These are phyloP conservation scores for Cyprinodon diabolis DNA, from an alignment of 2,797 vertebrate species.

Conservation along the genomic window DNA sequence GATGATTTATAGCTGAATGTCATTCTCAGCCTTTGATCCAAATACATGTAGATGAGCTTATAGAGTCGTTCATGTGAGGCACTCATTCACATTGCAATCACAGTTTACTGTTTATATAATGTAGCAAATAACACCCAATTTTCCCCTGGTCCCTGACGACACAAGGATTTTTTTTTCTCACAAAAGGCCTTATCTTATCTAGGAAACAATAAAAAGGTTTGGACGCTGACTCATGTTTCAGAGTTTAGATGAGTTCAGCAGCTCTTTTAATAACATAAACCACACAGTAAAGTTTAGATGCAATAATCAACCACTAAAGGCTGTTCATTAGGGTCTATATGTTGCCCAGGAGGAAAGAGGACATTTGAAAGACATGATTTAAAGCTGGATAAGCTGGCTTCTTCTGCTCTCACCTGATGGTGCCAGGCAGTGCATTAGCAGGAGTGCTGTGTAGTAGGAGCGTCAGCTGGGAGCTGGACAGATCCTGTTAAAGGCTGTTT, in stretches of 20 bases:
- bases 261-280: neutral
- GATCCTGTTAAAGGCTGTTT: constrained; percentile 12
- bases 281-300: neutral
- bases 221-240: neutral
- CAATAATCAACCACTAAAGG: neutral
- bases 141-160: constrained; percentile 10
- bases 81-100: neutral
- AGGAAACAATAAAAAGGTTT: neutral
- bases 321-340: neutral
- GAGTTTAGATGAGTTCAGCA: neutral
- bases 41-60: neutral
- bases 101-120: neutral
- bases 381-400: constrained; percentile 44
- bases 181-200: constrained; percentile 1
- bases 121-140: constrained; percentile 16
- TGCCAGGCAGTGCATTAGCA: constrained; percentile 21
- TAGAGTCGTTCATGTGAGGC: neutral
- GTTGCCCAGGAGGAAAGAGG: neutral
- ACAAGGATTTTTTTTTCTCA: constrained; percentile 7
- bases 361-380: constrained; percentile 24
- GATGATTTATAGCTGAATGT: neutral
- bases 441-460: constrained; percentile 5
- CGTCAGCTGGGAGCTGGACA: constrained; percentile 39
- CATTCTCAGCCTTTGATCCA: constrained; percentile 10
- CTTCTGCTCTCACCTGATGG: constrained; percentile 44